Evolutionary conservation across 2,797 vertebrate genomes (phyloP).

Genomic region (Myotis pilosus): DNA sequence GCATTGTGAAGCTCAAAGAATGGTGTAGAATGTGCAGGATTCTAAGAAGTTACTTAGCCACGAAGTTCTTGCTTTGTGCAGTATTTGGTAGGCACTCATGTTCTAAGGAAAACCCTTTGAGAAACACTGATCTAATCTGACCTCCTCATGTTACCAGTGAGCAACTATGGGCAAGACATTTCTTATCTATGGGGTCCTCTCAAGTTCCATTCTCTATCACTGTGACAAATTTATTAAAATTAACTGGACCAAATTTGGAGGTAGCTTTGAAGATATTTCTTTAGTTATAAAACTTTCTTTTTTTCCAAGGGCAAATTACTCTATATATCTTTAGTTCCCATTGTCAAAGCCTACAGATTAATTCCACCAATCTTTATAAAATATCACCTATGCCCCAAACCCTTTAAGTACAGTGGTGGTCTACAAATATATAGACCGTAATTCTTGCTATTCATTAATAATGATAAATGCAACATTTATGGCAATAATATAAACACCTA

Average conservation of each 20-base stretch:
- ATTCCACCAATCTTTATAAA: not conserved
- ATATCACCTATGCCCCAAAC: not conserved
- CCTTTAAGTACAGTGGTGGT: not conserved
- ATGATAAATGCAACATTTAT: not conserved
- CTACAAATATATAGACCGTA: not conserved
- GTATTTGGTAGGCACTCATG: not conserved
- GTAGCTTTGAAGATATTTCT: conserved; percentile 35
- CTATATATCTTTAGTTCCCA: not conserved
- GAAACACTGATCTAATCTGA: not conserved
- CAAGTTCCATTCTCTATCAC: not conserved
- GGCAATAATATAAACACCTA: not conserved
- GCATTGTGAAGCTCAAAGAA: not conserved
- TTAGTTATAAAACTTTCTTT: not conserved
- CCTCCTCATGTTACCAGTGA: not conserved
- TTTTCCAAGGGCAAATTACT: not conserved
- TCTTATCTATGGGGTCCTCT: not conserved
- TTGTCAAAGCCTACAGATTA: not conserved
- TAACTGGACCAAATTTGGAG: not conserved
- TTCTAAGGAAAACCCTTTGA: not conserved
- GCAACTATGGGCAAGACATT: not conserved
- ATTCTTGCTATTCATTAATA: not conserved
- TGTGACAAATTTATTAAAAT: conserved; percentile 4
- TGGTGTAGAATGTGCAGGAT: not conserved
- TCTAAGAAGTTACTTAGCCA: not conserved
- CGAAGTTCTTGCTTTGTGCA: not conserved